These are phyloP conservation scores for Nasua narica DNA, from an alignment of 2,797 vertebrate genomes.

Conservation along the genomic window DNA sequence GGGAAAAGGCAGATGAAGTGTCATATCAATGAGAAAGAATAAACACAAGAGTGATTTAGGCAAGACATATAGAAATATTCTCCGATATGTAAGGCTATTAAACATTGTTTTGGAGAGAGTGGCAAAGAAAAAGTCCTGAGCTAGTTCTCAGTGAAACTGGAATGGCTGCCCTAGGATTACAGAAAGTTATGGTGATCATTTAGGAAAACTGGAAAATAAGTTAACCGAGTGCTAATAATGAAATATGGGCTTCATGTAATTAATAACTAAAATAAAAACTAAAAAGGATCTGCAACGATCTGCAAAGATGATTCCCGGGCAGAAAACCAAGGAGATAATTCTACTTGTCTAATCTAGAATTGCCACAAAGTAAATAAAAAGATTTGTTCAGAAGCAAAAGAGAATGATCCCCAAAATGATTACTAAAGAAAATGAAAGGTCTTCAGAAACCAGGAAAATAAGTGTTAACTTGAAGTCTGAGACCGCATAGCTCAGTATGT, in stretches of 20 bases:
- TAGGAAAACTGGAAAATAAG: background rate
- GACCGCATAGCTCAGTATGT: constrained; percentile 59
- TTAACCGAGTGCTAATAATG: background rate
- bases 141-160: background rate
- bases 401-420: background rate
- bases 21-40: background rate
- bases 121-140: background rate
- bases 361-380: constrained; percentile 13
- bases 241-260: background rate
- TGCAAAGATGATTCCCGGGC: background rate
- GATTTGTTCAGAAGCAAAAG: constrained; percentile 38
- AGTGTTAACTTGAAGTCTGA: constrained; percentile 62
- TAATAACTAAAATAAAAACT: constrained; percentile 44
- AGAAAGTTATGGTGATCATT: background rate
- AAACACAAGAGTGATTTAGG: background rate
- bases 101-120: background rate
- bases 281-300: background rate
- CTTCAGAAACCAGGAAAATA: constrained; percentile 66
- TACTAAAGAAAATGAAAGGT: constrained; percentile 49
- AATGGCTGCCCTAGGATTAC: background rate
- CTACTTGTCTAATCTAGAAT: background rate
- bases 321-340: background rate
- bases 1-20: background rate
- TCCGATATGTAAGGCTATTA: background rate
- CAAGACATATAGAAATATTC: constrained; percentile 11